These are phyloP conservation scores for Heteractis magnifica DNA, from an alignment of 92 coral and sea anemone species.

Conservation along the genomic window DNA sequence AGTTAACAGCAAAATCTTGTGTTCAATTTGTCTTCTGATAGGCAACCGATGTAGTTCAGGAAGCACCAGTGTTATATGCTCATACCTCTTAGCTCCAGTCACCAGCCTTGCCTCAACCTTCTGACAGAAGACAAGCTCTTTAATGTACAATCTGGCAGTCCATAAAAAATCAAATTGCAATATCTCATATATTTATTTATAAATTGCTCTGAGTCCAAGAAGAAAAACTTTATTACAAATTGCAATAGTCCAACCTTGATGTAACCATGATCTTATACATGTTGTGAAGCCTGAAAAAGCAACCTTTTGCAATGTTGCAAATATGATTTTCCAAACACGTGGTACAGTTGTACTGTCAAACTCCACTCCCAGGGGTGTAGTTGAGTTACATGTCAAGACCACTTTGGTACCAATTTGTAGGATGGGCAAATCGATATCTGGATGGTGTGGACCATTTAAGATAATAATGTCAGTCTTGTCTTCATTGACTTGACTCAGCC, in stretches of 20 bases:
- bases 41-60: slow-evolving; percentile 15
- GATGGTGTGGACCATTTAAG: slow-evolving; percentile 6
- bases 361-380: slow-evolving; percentile 17
- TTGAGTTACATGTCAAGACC: neutral
- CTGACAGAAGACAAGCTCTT: slow-evolving; percentile 21
- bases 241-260: neutral
- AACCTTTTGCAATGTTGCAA: slow-evolving; percentile 12
- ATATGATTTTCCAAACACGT: slow-evolving; percentile 3
- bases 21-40: slow-evolving; percentile 2
- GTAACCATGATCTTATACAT: neutral
- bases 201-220: no score
- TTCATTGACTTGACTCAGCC: neutral
- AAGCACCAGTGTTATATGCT: slow-evolving; percentile 7
- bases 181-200: no score
- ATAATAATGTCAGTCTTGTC: neutral
- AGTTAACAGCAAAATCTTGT: slow-evolving; percentile 7
- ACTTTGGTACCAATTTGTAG: neutral
- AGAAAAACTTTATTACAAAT: no score
- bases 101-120: slow-evolving; percentile 16
- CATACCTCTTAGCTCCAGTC: neutral
- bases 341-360: neutral
- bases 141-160: slow-evolving; percentile 8
- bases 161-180: slow-evolving; percentile 5
- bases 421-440: neutral
- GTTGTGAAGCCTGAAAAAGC: slow-evolving; percentile 12